Evolutionary conservation across 2,888 invertebrate genomes (phyloP).

Genomic region (Yponomeuta malinellus): DNA sequence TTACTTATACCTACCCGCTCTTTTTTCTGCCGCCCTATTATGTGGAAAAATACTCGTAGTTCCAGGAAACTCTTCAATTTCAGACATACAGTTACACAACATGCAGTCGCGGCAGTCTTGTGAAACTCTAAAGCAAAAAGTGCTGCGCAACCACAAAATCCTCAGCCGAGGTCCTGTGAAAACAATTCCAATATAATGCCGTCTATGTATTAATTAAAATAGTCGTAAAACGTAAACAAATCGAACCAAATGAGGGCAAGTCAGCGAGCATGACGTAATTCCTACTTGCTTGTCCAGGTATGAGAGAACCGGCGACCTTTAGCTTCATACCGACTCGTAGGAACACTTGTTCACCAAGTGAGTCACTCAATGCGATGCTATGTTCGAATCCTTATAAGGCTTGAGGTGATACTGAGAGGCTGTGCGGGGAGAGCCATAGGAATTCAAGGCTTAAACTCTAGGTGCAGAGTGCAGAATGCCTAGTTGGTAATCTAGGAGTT

Average conservation of each 20-base stretch:
- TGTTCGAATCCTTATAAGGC: not conserved
- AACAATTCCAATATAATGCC: not conserved
- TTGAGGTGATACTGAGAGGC: not conserved
- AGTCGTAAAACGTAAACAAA: constrained; percentile 7
- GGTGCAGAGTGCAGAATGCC: not conserved
- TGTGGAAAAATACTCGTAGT: no score
- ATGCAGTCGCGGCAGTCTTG: no score
- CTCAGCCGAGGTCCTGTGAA: not conserved
- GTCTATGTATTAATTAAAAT: not conserved
- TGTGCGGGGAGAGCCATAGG: not conserved
- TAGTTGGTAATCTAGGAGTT: not conserved
- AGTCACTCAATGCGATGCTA: not conserved
- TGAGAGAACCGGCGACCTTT: not conserved
- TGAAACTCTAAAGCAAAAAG: not conserved
- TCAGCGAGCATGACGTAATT: constrained; percentile 3
- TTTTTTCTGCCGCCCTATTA: no score
- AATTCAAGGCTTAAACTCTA: not conserved
- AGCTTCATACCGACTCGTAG: not conserved
- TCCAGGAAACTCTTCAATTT: no score
- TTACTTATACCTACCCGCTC: no score
- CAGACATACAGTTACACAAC: no score
- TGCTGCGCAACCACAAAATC: not conserved
- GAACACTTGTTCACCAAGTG: not conserved
- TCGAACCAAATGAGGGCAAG: constrained; percentile 9
- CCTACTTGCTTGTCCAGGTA: not conserved